Conservation (phyloP, 2,113 vertebrate genomes). For the Cygnus buccinator region DNA sequence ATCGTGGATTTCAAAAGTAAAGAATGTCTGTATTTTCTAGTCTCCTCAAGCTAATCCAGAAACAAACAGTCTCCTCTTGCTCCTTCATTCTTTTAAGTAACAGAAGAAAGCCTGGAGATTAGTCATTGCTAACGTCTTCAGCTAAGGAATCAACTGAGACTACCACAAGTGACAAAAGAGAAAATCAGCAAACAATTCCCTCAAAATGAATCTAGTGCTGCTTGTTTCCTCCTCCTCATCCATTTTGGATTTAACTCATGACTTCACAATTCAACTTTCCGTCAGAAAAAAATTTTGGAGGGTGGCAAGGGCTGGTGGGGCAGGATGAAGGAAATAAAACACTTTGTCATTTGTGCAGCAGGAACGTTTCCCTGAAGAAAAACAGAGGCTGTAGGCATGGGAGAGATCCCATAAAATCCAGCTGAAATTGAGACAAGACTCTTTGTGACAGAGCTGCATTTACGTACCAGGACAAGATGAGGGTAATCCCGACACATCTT, state of each 20-base stretch:
- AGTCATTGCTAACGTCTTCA: neutral
- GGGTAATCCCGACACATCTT: slow-evolving; percentile 95
- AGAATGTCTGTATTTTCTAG: neutral
- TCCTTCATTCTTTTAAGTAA: neutral
- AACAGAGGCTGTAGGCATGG: neutral
- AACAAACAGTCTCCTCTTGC: neutral
- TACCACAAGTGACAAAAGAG: neutral
- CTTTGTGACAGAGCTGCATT: neutral
- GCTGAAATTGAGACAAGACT: neutral
- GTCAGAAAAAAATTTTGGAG: neutral
- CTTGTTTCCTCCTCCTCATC: neutral
- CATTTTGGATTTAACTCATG: neutral
- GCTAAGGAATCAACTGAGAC: neutral
- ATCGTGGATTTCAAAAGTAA: neutral
- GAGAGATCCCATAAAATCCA: neutral
- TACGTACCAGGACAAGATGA: slow-evolving; percentile 87
- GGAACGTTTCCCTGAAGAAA: neutral
- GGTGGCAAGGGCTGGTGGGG: too few relatives aligned
- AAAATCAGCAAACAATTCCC: neutral
- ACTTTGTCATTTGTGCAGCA: neutral
- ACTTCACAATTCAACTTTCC: neutral
- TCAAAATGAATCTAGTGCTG: neutral
- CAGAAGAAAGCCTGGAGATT: neutral
- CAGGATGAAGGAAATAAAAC: neutral
- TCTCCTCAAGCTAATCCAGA: neutral